These are phyloP conservation scores for Pelosia muscerda DNA, from an alignment of 2,888 invertebrate genomes.

Conservation along the genomic window DNA sequence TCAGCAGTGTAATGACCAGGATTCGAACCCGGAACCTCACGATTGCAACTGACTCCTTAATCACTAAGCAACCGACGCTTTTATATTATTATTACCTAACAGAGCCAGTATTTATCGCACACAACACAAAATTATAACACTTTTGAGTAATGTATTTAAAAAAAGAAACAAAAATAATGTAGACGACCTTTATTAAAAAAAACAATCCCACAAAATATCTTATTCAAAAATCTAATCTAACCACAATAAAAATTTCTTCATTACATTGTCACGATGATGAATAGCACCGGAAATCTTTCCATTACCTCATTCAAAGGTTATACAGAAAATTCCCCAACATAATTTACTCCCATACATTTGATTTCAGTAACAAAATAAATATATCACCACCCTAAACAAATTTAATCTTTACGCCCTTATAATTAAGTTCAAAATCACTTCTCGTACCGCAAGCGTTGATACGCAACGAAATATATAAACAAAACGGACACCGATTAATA, in stretches of 20 bases:
- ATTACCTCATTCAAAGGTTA: constrained; percentile 30
- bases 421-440: constrained; percentile 15
- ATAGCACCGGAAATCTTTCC: constrained; percentile 22
- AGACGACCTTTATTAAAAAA: background rate
- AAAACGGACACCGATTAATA: constrained; percentile 49
- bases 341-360: constrained; percentile 27
- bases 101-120: background rate
- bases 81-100: background rate
- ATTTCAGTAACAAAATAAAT: constrained; percentile 21
- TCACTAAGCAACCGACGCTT: no score
- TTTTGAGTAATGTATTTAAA: background rate
- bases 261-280: constrained; percentile 19
- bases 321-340: constrained; percentile 23
- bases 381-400: background rate
- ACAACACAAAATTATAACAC: background rate
- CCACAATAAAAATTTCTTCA: constrained; percentile 13
- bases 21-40: no score
- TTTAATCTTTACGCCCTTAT: fast-evolving
- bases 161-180: background rate
- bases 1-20: no score
- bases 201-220: background rate
- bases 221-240: background rate
- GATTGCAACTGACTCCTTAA: no score
- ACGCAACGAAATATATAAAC: constrained; percentile 38
- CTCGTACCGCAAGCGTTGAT: constrained; percentile 19